phyloP scores from a whole-genome alignment of 2,888 invertebrate genomes.

The Venusia cambrica region DNA sequence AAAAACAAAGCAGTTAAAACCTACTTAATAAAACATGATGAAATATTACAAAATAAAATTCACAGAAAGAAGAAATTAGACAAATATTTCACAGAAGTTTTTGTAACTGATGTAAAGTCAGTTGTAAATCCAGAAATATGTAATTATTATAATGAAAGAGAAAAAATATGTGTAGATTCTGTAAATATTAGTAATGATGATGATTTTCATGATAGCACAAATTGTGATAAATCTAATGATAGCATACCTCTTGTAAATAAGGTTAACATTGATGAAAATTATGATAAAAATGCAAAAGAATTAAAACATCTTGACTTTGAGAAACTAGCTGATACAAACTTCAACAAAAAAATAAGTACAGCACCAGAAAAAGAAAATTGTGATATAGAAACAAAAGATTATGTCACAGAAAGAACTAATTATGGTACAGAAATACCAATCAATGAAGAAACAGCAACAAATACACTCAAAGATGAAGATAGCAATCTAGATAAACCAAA shows the following conservation, averaged over 20 bases:
- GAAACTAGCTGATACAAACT: no score
- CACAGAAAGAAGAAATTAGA: slow-evolving; percentile 2
- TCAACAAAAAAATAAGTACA: no score
- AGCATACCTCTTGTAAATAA: neutral
- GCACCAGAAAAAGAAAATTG: no score
- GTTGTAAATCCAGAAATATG: slow-evolving; percentile 9
- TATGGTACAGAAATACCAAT: neutral
- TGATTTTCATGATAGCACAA: slow-evolving; percentile 6
- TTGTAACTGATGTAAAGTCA: slow-evolving; percentile 11
- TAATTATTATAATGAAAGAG: slow-evolving; percentile 10
- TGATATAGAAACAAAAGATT: neutral
- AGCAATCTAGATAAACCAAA: slow-evolving; percentile 2
- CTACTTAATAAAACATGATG: slow-evolving; percentile 9
- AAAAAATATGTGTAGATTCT: slow-evolving; percentile 1
- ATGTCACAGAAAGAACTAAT: neutral
- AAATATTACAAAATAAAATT: neutral
- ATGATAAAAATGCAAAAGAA: neutral
- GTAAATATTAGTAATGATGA: slow-evolving; percentile 12
- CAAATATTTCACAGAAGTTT: slow-evolving; percentile 13
- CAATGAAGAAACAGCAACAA: neutral
- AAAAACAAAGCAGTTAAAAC: slow-evolving; percentile 12
- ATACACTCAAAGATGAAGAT: slow-evolving; percentile 1
- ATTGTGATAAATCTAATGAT: slow-evolving; percentile 6
- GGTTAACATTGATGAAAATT: neutral
- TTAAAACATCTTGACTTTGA: no score